Evolutionary conservation across 2,888 invertebrate species (phyloP).

Genomic region (Oasisia sp.): DNA sequence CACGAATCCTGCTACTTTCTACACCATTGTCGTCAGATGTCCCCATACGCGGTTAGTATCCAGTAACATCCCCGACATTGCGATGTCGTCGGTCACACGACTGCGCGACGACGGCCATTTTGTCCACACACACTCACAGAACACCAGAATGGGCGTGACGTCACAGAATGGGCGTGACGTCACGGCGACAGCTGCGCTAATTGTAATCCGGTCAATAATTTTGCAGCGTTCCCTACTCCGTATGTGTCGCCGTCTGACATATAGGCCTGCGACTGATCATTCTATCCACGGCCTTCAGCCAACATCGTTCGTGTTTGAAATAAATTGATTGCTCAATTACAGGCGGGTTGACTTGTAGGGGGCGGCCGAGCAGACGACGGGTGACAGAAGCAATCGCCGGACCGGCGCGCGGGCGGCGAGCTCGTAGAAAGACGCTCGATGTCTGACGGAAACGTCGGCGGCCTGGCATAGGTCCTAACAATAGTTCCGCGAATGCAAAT

Average conservation of each 20-base stretch:
- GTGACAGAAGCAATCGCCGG: neutral
- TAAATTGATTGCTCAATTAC: conserved; percentile 5
- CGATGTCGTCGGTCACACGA: neutral
- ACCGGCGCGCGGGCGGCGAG: neutral
- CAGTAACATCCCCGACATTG: neutral
- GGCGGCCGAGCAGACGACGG: neutral
- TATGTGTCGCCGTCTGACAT: conserved; percentile 5
- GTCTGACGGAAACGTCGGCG: neutral
- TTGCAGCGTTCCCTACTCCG: neutral
- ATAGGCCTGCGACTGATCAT: neutral
- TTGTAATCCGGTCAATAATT: conserved; percentile 17
- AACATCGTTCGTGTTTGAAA: conserved; percentile 4
- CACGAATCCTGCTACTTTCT: neutral
- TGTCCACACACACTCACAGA: neutral
- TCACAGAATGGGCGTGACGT: conserved; percentile 4
- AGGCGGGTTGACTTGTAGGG: neutral
- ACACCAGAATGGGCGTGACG: neutral
- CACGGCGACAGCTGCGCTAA: conserved; percentile 13
- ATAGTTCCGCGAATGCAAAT: too few relatives aligned
- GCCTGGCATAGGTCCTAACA: too few relatives aligned
- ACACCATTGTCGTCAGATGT: neutral
- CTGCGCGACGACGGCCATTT: neutral
- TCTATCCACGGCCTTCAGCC: neutral
- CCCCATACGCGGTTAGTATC: neutral
- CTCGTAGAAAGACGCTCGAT: neutral